Evolutionary conservation across 2,888 invertebrate genomes (phyloP).

Genomic region (Antitype chi): DNA sequence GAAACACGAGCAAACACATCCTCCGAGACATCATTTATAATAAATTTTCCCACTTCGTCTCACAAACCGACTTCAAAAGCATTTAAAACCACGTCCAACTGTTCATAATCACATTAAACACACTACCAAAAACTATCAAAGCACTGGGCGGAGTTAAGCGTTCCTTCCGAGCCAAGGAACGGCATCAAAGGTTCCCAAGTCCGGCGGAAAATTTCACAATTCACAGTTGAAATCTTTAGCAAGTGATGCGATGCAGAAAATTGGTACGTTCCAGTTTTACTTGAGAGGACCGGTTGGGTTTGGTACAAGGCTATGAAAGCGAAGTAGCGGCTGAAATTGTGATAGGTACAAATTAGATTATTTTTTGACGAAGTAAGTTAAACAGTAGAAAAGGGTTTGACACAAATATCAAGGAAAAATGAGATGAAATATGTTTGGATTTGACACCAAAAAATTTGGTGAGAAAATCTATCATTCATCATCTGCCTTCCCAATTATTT

Average conservation of each 20-base stretch:
- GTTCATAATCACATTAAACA: slow-evolving; percentile 26
- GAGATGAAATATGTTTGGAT: background rate
- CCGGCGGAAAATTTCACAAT: slow-evolving; percentile 69
- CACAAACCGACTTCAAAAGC: slow-evolving; percentile 26
- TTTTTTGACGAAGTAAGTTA: background rate
- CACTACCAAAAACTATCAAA: slow-evolving; percentile 39
- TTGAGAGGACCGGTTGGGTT: slow-evolving; percentile 48
- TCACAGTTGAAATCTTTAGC: slow-evolving; percentile 77
- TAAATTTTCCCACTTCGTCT: background rate
- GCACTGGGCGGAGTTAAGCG: slow-evolving; percentile 8
- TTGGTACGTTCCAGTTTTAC: slow-evolving; percentile 72
- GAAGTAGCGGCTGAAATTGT: slow-evolving; percentile 13
- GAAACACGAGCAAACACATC: background rate
- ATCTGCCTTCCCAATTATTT: background rate
- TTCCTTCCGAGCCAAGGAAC: slow-evolving; percentile 47
- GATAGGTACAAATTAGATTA: slow-evolving; percentile 18
- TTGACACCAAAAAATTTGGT: no score
- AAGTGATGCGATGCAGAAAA: slow-evolving; percentile 80
- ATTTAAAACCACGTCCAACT: slow-evolving; percentile 6
- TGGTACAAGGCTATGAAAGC: slow-evolving; percentile 14
- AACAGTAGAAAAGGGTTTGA: background rate
- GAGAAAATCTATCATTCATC: no score
- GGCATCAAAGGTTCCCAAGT: slow-evolving; percentile 57
- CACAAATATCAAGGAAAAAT: background rate
- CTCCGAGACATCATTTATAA: background rate